These are phyloP conservation scores for Scelioninae gen. 2 DNA, from an alignment of 2,888 invertebrate genomes.

Conservation along the genomic window DNA sequence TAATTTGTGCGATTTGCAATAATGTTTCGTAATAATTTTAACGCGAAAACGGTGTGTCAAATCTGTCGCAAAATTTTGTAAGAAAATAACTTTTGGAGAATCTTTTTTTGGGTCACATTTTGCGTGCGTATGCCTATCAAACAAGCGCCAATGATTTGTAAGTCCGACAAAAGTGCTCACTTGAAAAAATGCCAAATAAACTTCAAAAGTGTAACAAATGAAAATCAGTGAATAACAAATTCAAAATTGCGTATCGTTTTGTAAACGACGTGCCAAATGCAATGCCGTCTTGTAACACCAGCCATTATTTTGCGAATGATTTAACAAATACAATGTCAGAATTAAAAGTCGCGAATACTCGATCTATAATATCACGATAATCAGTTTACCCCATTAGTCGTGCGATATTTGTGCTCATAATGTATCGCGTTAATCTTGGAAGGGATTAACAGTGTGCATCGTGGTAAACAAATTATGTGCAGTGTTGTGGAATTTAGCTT, in stretches of 20 bases:
- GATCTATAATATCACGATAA: constrained; percentile 24
- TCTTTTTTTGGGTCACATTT: constrained; percentile 27
- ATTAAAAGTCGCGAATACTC: constrained; percentile 1
- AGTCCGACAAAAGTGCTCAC: constrained; percentile 22
- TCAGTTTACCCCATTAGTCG: constrained; percentile 27
- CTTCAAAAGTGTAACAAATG: background rate
- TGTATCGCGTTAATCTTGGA: no score
- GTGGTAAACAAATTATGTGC: no score
- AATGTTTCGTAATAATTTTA: constrained; percentile 22
- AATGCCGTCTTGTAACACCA: constrained; percentile 5
- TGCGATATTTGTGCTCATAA: constrained; percentile 31
- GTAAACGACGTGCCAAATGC: constrained; percentile 30
- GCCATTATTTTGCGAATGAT: constrained; percentile 18
- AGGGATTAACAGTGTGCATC: no score
- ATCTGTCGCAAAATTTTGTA: constrained; percentile 4
- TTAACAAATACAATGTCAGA: background rate
- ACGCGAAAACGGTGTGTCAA: constrained; percentile 1
- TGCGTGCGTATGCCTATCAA: background rate
- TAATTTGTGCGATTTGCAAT: constrained; percentile 38
- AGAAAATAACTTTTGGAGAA: background rate
- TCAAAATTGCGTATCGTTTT: background rate
- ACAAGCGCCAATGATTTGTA: constrained; percentile 1
- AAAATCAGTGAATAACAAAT: background rate
- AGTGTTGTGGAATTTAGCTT: no score
- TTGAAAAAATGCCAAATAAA: constrained; percentile 8